A percentile compares a stretch with the other conserved stretches of the same genome.
These are phyloP conservation scores for Peromyscus attwateri DNA, from an alignment of 2,797 vertebrate genomes.

Conservation along the genomic window DNA sequence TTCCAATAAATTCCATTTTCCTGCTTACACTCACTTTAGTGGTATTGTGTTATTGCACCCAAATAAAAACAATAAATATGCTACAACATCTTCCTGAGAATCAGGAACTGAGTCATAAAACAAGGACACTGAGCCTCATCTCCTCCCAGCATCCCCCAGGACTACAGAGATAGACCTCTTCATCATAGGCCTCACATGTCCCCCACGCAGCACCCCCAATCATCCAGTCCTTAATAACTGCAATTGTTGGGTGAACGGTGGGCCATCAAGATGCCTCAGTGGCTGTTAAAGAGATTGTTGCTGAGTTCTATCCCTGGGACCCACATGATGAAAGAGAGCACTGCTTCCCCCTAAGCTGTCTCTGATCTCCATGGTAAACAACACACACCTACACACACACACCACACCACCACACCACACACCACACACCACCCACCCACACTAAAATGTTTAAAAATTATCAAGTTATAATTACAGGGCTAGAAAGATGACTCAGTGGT, in stretches of 20 bases:
- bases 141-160: neutral
- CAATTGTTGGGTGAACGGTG: neutral
- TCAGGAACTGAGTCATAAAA: neutral
- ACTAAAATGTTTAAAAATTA: neutral
- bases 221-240: neutral
- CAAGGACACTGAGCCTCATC: neutral
- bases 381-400: neutral
- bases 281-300: neutral
- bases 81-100: neutral
- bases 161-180: neutral
- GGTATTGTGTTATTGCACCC: neutral
- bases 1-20: conserved; percentile 28
- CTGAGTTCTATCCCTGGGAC: neutral
- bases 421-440: neutral
- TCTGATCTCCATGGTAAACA: neutral
- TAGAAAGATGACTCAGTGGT: neutral
- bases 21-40: neutral
- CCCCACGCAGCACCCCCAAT: neutral
- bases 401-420: neutral
- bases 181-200: neutral
- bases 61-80: neutral
- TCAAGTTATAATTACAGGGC: neutral
- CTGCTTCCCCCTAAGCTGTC: neutral
- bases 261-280: neutral
- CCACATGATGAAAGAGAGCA: neutral